These are phyloP conservation scores for Beaufortia kweichowensis DNA, from an alignment of 2,113 vertebrate genomes.

Conservation along the genomic window DNA sequence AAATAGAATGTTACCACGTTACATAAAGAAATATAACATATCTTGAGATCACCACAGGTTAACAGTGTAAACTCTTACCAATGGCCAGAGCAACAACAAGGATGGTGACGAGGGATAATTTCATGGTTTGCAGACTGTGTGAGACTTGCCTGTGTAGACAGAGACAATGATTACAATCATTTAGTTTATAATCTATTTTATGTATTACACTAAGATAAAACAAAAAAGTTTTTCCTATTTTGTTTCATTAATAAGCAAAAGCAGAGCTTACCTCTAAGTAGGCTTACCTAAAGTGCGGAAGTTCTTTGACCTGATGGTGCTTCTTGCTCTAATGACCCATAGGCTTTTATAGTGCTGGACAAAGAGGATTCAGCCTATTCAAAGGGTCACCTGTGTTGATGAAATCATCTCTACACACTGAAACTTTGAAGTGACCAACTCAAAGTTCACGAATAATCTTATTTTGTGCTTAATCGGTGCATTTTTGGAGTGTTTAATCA, in stretches of 20 bases:
- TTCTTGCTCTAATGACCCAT: constrained; percentile 14
- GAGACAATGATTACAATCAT: not conserved
- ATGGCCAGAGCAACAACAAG: constrained; percentile 62
- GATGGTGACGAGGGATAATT: constrained; percentile 54
- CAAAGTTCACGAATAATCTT: constrained; percentile 56
- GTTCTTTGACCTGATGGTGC: constrained; percentile 50
- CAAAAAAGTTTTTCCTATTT: not conserved
- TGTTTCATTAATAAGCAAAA: not conserved
- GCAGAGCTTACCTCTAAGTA: not conserved
- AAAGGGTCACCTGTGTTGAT: constrained; percentile 45
- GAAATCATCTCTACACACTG: constrained; percentile 47
- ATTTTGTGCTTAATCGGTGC: not conserved
- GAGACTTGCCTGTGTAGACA: constrained; percentile 41
- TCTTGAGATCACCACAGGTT: not conserved
- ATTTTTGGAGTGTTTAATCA: not conserved
- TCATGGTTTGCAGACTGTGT: constrained; percentile 64
- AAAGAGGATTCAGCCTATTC: constrained; percentile 1
- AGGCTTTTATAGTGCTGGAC: constrained; percentile 60
- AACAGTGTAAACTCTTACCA: constrained; percentile 51
- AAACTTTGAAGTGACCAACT: constrained; percentile 54
- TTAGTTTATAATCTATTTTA: not conserved
- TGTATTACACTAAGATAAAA: not conserved
- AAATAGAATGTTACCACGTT: not conserved
- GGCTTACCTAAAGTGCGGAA: constrained; percentile 57
- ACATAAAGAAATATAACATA: not conserved